Base-by-base conservation (phyloP, 1,140 invertebrate species). In the Zaprionus tsacasi region DNA sequence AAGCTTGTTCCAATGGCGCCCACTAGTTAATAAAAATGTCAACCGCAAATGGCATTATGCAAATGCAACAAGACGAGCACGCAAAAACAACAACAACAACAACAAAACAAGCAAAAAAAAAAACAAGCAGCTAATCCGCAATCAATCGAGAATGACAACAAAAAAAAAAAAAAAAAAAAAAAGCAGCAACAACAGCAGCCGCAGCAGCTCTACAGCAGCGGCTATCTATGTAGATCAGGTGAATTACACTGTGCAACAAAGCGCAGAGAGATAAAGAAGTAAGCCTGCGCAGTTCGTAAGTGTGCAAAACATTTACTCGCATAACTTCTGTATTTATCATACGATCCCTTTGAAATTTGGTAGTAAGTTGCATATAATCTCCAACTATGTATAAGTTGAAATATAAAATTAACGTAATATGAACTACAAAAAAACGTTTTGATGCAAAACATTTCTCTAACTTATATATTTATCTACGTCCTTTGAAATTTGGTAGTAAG, bases 21-120 rank as follows among this genome's bases (percentile, higher is more conserved):
- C 70, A 87, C 79, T 66, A 86, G 72, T 88, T 87, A 87, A 87
- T 87, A 87, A 87, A 87, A 87, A 87, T 87, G 82, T 87, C 82
- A 87, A 70, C 80, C 79, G 68, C 65, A 76, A 81, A 78, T 59
- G 81, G 55, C 72, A 78, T 75, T 75, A 88, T 87, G 82, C 79
- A 87, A 87, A 87, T 82, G 40, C 64, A 68, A 60, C 76, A 59
- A 63, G 52, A 78, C 63, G 56, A 75, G 52, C 52, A 58, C 65
- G 58, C 73, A 59, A 70, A 76, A 71, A 67, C 30, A 36, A 36
- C 57, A 70, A 8, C 11, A 52, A 35, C 25, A 40, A 13, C n/a
- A 38, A 58, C 30, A 64, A 55, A 60, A 55, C 30, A 50, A 74
- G 17, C 60, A 36, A 40, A 43, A 21, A 4, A 6, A 35, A 40